Conservation (phyloP, 1,140 invertebrate species). For the Ceratoteleas bidentatus region DNA sequence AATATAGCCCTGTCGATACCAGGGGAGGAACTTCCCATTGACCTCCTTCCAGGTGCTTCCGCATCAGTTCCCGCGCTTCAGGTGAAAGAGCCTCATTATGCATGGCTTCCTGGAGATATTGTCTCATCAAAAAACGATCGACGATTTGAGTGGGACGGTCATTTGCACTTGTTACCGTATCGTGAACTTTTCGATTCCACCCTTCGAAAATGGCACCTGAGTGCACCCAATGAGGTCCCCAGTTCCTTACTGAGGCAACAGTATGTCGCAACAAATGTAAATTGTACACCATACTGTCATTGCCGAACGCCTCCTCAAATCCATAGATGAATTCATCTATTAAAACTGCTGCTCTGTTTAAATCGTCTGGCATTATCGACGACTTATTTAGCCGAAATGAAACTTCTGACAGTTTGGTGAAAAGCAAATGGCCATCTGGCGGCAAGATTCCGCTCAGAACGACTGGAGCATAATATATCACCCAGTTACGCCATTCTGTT, state of each 20-base stretch:
- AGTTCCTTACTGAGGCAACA: slow-evolving; percentile 12
- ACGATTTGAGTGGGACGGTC: slow-evolving; percentile 7
- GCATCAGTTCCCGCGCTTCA: slow-evolving; percentile 2
- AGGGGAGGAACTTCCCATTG: neutral
- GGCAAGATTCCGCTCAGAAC: slow-evolving; percentile 12
- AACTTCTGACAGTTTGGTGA: slow-evolving; percentile 30
- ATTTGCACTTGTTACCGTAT: slow-evolving; percentile 20
- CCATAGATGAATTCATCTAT: slow-evolving; percentile 8
- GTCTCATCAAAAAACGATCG: slow-evolving; percentile 11
- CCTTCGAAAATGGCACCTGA: slow-evolving; percentile 14
- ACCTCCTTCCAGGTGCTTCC: neutral
- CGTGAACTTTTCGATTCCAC: slow-evolving; percentile 15
- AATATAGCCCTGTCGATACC: slow-evolving; percentile 2
- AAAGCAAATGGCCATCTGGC: neutral
- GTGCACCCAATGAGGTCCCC: slow-evolving; percentile 21
- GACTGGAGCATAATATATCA: slow-evolving; percentile 23
- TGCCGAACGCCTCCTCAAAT: neutral
- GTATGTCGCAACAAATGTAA: slow-evolving; percentile 19
- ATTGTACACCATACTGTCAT: slow-evolving; percentile 27
- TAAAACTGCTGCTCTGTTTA: slow-evolving; percentile 13
- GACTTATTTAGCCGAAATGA: too few relatives aligned
- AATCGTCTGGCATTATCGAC: slow-evolving; percentile 16
- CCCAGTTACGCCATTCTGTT: slow-evolving; percentile 31
- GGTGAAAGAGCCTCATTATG: neutral
- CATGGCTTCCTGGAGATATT: neutral